These are phyloP conservation scores for Caracal caracal DNA, from an alignment of 2,113 vertebrate species.

Conservation along the genomic window DNA sequence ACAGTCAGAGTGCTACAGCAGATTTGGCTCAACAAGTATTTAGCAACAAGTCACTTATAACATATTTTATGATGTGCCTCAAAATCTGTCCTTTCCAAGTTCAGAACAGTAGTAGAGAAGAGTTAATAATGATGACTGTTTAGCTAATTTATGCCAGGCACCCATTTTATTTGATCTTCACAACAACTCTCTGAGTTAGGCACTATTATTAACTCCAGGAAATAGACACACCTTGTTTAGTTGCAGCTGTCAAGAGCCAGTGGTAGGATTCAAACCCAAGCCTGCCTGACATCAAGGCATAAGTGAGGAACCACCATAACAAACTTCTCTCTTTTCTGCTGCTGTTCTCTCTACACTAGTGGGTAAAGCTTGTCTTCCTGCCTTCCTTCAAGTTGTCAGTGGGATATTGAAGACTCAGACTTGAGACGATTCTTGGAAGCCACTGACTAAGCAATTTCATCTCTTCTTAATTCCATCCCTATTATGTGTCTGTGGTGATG, in stretches of 20 bases:
- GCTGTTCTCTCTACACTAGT: not conserved
- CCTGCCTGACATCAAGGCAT: not conserved
- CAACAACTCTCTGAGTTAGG: not conserved
- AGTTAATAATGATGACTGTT: not conserved
- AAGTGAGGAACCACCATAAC: not conserved
- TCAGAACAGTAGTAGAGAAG: not conserved
- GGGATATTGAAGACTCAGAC: not conserved
- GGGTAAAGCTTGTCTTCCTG: not conserved
- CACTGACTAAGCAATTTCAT: not conserved
- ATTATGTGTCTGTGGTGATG: not conserved
- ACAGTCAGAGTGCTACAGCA: not conserved
- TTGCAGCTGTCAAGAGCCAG: not conserved
- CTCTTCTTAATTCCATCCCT: not conserved
- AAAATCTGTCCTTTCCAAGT: slow-evolving; percentile 26
- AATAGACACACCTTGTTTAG: not conserved
- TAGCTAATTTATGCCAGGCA: not conserved
- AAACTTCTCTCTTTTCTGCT: not conserved
- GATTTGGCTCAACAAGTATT: slow-evolving; percentile 13
- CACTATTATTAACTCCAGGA: not conserved
- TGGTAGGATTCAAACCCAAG: not conserved
- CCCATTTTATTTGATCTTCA: slow-evolving; percentile 11
- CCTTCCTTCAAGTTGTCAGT: not conserved
- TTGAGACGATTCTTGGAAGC: not conserved
- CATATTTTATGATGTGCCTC: not conserved
- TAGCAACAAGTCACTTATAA: not conserved